Conservation (phyloP, 2,888 invertebrate species). For the Heliconius ismenius region DNA sequence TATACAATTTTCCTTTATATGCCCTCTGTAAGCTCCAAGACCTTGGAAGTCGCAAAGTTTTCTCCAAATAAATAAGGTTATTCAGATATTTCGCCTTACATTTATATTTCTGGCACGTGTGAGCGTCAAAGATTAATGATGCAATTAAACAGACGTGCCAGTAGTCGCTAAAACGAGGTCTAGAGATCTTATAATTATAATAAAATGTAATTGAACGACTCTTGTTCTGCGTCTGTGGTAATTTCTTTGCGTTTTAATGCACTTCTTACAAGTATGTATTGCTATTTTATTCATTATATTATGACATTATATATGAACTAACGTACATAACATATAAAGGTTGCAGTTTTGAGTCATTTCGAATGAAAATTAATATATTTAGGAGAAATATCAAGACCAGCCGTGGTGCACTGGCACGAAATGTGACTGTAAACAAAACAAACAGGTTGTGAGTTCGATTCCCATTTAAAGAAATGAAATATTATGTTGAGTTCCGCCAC, state of each 20-base stretch:
- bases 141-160: constrained; percentile 18
- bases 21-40: background rate
- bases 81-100: constrained; percentile 15
- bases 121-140: constrained; percentile 26
- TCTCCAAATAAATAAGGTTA: constrained; percentile 9
- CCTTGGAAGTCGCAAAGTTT: constrained; percentile 12
- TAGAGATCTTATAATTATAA: constrained; percentile 4
- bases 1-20: background rate
- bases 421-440: too few relatives aligned
- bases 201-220: constrained; percentile 11
- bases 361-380: too few relatives aligned
- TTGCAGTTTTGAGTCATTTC: too few relatives aligned
- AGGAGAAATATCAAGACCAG: too few relatives aligned
- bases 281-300: background rate
- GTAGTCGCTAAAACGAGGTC: constrained; percentile 12
- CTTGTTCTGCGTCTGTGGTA: background rate
- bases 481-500: too few relatives aligned
- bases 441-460: background rate
- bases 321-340: too few relatives aligned
- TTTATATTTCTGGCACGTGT: constrained; percentile 27
- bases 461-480: too few relatives aligned
- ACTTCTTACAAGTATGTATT: background rate
- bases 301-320: too few relatives aligned
- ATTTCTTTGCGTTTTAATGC: background rate
- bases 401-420: too few relatives aligned